Conservation (phyloP, 2,113 vertebrate genomes). For the Morone chrysops region DNA sequence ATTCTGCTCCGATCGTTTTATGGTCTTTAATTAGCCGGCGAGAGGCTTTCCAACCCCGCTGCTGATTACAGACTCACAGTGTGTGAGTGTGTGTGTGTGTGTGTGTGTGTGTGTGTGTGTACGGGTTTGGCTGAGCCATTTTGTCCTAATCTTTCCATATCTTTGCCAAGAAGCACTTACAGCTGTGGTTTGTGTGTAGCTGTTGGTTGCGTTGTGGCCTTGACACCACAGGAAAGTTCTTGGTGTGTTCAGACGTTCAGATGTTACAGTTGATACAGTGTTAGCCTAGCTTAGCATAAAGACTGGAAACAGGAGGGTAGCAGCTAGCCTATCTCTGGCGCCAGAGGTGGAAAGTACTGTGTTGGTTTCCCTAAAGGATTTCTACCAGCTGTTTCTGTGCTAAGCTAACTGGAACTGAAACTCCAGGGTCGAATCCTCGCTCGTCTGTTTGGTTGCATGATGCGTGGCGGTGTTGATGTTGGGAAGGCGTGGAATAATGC, state of each 20-base stretch:
- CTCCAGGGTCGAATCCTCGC: too few species aligned
- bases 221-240: conserved; percentile 15
- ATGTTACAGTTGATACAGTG: too few species aligned
- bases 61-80: conserved; percentile 60
- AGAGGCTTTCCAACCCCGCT: conserved; percentile 40
- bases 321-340: too few species aligned
- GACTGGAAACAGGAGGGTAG: too few species aligned
- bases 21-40: conserved; percentile 64
- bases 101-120: conserved; percentile 28
- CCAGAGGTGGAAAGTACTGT: too few species aligned
- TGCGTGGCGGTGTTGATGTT: too few species aligned
- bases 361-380: too few species aligned
- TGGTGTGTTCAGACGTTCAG: background rate
- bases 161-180: conserved; percentile 64
- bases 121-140: conserved; percentile 31
- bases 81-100: conserved; percentile 37
- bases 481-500: too few species aligned
- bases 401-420: too few species aligned
- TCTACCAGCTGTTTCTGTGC: too few species aligned
- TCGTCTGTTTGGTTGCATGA: too few species aligned
- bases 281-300: too few species aligned
- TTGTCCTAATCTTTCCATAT: conserved; percentile 44
- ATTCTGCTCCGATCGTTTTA: conserved; percentile 23
- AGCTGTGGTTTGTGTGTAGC: conserved; percentile 48
- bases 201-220: conserved; percentile 42